Percentiles rank a stretch among this genome's conserved stretches.
Conservation (phyloP, 2,888 invertebrate species). For the Cryptocheilus praepositus region DNA sequence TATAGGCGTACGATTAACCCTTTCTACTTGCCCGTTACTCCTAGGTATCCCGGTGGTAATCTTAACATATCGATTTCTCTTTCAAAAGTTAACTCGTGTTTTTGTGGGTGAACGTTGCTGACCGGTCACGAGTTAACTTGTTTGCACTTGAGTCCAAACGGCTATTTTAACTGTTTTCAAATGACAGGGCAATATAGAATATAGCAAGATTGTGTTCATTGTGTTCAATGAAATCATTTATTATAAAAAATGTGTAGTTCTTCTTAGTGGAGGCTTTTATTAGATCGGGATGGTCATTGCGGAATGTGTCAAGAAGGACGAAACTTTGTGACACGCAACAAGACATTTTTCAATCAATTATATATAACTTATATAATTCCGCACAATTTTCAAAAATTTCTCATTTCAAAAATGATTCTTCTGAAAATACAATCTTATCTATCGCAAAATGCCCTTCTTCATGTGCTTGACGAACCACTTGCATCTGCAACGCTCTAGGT, state of each 20-base stretch:
- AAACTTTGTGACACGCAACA: slow-evolving; percentile 54
- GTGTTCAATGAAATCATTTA: slow-evolving; percentile 60
- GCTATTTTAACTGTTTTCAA: no score
- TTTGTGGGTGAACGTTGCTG: no score
- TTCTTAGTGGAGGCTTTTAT: slow-evolving; percentile 57
- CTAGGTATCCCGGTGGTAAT: slow-evolving; percentile 41
- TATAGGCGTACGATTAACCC: slow-evolving; percentile 47
- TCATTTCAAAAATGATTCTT: slow-evolving; percentile 34
- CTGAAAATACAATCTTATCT: slow-evolving; percentile 15
- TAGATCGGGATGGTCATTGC: slow-evolving; percentile 63
- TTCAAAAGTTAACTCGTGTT: no score
- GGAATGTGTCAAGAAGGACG: slow-evolving; percentile 57
- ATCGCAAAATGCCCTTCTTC: slow-evolving; percentile 23
- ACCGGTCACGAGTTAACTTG: no score
- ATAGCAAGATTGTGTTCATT: no score
- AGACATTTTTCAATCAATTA: slow-evolving; percentile 52
- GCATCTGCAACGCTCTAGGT: slow-evolving; percentile 22
- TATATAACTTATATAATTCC: slow-evolving; percentile 50
- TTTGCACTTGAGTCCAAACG: no score
- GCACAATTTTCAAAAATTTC: slow-evolving; percentile 11
- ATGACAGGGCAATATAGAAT: no score
- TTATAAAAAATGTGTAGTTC: slow-evolving; percentile 58
- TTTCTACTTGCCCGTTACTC: slow-evolving; percentile 37
- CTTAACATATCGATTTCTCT: no score
- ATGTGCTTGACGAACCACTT: slow-evolving; percentile 28